Conservation (phyloP, 2,888 invertebrate species). For the Spisula solida region DNA sequence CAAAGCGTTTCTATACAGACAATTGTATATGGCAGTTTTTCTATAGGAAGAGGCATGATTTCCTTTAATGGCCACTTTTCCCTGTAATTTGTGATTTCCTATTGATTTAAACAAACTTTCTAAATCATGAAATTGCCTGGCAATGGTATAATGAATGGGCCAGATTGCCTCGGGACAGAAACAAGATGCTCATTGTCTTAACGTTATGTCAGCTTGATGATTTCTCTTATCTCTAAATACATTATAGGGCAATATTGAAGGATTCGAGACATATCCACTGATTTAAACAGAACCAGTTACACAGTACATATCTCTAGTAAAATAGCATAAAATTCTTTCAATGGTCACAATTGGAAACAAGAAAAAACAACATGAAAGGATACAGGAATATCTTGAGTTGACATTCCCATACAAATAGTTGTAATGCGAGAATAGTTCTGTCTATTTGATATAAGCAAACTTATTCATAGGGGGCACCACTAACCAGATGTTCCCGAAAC, state of each 20-base stretch:
- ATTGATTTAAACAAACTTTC: slow-evolving; percentile 59
- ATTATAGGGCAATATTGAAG: slow-evolving; percentile 35
- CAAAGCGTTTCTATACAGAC: neutral
- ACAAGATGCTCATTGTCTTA: slow-evolving; percentile 39
- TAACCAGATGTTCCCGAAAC: neutral
- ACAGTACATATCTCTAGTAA: neutral
- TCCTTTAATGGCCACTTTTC: slow-evolving; percentile 41
- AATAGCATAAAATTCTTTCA: neutral
- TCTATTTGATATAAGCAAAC: neutral
- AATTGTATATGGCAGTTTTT: slow-evolving; percentile 34
- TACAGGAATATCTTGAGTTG: neutral
- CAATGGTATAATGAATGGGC: slow-evolving; percentile 52
- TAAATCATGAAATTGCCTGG: slow-evolving; percentile 53
- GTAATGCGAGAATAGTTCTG: neutral
- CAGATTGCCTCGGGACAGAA: slow-evolving; percentile 40
- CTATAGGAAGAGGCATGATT: slow-evolving; percentile 35
- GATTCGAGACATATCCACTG: slow-evolving; percentile 26
- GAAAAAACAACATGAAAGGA: slow-evolving; percentile 9
- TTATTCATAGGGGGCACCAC: neutral
- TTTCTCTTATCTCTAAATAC: slow-evolving; percentile 43
- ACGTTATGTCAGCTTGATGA: slow-evolving; percentile 45
- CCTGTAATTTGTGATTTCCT: slow-evolving; percentile 50
- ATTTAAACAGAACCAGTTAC: neutral
- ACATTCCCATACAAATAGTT: neutral
- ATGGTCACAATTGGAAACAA: neutral